Evolutionary conservation across 2,797 vertebrate species (phyloP).

Genomic region (Lagothrix lagotricha): DNA sequence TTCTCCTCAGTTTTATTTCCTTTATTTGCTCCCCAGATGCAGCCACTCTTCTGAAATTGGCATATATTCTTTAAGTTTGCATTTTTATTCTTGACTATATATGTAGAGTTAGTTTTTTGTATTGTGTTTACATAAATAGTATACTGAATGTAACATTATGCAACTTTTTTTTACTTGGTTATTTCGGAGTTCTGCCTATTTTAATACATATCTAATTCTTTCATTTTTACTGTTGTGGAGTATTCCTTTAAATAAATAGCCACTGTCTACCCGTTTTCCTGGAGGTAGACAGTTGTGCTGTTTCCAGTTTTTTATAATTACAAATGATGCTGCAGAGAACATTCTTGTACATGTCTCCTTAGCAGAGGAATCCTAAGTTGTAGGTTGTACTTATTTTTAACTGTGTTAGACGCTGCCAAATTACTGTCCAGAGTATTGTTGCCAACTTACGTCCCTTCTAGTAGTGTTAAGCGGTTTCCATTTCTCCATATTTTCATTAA

Average conservation of each 20-base stretch:
- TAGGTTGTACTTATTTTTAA: not conserved
- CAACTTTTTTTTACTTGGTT: not conserved
- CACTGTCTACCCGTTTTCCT: not conserved
- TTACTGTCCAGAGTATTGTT: not conserved
- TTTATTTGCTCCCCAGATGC: not conserved
- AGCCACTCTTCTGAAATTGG: not conserved
- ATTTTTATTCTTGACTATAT: not conserved
- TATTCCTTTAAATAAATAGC: not conserved
- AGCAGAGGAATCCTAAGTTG: not conserved
- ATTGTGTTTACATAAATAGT: not conserved
- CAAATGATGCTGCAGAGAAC: not conserved
- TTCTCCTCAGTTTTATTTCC: not conserved
- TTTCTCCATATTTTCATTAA: not conserved
- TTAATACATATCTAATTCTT: not conserved
- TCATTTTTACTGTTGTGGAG: not conserved
- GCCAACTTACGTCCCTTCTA: not conserved
- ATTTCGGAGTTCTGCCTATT: conserved; percentile 17
- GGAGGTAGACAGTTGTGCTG: not conserved
- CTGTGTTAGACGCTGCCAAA: not conserved
- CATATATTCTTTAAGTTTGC: not conserved
- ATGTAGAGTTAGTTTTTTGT: not conserved
- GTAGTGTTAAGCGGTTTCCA: not conserved
- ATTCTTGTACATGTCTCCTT: not conserved
- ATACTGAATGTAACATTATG: not conserved
- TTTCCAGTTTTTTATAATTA: not conserved